These are phyloP conservation scores for Rissa tridactyla DNA, from an alignment of 2,113 vertebrate species.

Conservation along the genomic window DNA sequence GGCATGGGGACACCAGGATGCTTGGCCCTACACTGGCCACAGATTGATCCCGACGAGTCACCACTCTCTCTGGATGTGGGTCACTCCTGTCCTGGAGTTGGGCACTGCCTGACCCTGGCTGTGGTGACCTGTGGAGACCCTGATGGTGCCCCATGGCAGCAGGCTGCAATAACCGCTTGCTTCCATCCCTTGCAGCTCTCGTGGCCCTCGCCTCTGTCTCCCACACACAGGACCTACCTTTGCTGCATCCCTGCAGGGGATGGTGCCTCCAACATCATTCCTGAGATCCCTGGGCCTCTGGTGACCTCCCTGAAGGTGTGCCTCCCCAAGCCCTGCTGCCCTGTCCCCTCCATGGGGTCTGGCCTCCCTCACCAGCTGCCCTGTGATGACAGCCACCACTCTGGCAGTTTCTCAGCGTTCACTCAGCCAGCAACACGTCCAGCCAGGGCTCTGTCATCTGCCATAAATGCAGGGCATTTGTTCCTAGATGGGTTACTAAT, in stretches of 20 bases:
- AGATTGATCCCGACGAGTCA: accelerated
- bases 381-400: accelerated
- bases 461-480: too few relatives aligned
- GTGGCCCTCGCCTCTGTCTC: accelerated
- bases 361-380: background rate
- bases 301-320: accelerated
- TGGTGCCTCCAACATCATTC: accelerated
- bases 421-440: background rate
- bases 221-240: accelerated
- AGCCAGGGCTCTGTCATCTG: accelerated
- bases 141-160: accelerated
- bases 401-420: background rate
- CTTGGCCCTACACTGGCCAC: accelerated
- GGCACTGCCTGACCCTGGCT: background rate
- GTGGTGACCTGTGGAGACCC: accelerated
- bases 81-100: background rate
- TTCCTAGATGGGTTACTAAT: background rate
- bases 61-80: background rate
- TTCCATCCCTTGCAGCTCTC: accelerated
- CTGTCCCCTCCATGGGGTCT: accelerated
- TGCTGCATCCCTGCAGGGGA: background rate
- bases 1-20: accelerated
- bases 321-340: accelerated
- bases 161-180: accelerated
- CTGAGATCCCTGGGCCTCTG: accelerated